Evolutionary conservation across 2,113 vertebrate genomes (phyloP).

Genomic region (Clarias macrocephalus): DNA sequence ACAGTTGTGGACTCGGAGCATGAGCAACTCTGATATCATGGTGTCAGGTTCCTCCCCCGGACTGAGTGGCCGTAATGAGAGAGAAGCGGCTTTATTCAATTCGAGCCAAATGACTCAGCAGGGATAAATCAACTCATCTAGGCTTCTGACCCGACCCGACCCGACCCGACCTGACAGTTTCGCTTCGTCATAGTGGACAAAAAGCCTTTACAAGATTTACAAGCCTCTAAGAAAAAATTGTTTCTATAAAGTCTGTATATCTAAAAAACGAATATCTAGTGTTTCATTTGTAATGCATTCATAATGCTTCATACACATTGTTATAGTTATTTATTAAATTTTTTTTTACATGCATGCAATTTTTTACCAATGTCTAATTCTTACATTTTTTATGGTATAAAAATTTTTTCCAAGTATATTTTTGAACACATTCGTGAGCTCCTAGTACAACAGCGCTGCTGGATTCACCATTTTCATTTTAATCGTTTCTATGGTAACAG

Average conservation of each 20-base stretch:
- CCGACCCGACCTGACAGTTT: constrained; percentile 40
- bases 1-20: neutral
- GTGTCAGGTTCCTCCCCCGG: constrained; percentile 58
- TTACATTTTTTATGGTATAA: neutral
- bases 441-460: too few species aligned
- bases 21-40: neutral
- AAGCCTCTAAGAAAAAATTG: constrained; percentile 11
- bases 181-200: constrained; percentile 49
- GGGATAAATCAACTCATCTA: constrained; percentile 54
- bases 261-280: neutral
- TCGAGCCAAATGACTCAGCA: constrained; percentile 48
- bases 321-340: neutral
- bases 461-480: too few species aligned
- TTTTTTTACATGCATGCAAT: too few species aligned
- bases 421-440: neutral
- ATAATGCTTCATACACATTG: neutral
- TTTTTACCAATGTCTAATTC: neutral
- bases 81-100: neutral
- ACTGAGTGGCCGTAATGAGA: constrained; percentile 7
- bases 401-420: neutral
- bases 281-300: neutral
- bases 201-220: constrained; percentile 55
- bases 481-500: too few species aligned
- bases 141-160: constrained; percentile 57
- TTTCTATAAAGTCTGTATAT: neutral